These are phyloP conservation scores for Aporrectodea caliginosa DNA, from an alignment of 1,140 invertebrate species.

Conservation along the genomic window DNA sequence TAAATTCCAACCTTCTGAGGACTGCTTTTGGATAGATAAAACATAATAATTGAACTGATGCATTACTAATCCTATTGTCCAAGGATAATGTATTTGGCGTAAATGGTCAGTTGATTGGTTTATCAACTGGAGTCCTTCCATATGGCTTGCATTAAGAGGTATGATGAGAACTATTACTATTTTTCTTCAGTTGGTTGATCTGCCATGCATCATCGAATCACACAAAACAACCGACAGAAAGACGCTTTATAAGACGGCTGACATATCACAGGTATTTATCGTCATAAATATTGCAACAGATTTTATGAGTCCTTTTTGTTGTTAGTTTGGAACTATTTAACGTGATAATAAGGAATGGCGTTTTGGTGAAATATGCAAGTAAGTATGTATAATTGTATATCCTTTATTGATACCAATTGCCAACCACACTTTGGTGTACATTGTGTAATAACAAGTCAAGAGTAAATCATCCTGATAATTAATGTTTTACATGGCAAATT, in stretches of 20 bases:
- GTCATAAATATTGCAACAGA: not conserved
- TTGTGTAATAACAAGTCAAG: not conserved
- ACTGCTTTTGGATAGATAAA: too few species aligned
- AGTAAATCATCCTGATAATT: too few species aligned
- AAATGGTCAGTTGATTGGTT: too few species aligned
- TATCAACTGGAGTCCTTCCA: too few species aligned
- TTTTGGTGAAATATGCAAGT: not conserved
- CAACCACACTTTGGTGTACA: not conserved
- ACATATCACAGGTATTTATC: slow-evolving; percentile 78
- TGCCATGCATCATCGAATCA: slow-evolving; percentile 88
- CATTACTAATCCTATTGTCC: too few species aligned
- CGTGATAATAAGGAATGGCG: not conserved
- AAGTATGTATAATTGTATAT: not conserved
- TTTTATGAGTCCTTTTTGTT: not conserved
- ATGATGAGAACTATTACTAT: too few species aligned
- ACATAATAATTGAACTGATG: too few species aligned
- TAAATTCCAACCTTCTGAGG: too few species aligned
- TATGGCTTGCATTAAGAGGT: too few species aligned
- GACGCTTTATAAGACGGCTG: slow-evolving; percentile 94
- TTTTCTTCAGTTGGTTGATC: slow-evolving; percentile 74
- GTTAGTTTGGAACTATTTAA: not conserved
- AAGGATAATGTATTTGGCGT: too few species aligned
- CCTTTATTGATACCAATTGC: not conserved
- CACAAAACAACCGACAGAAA: slow-evolving; percentile 93
- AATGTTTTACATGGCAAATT: too few species aligned